Conservation (phyloP, 2,888 invertebrate species). For the Parochlus steinenii region DNA sequence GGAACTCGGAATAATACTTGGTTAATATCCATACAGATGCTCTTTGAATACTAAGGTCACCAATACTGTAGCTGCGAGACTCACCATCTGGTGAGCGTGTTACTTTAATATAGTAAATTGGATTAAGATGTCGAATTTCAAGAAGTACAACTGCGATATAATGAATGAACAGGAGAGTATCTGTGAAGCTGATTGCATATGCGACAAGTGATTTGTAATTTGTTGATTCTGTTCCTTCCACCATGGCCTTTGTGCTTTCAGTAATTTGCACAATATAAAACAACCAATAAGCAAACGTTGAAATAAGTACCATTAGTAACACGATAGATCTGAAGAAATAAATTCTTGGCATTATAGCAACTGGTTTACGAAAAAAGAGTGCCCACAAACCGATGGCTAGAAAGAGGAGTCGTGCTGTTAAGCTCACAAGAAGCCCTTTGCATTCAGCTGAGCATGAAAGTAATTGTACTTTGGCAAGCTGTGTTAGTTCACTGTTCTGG, state of each 20-base stretch:
- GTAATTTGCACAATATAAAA: constrained; percentile 90
- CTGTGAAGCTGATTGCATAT: constrained; percentile 83
- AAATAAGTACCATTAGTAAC: constrained; percentile 73
- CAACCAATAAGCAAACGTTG: constrained; percentile 94
- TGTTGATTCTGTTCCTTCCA: constrained; percentile 60
- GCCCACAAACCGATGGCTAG: constrained; percentile 87
- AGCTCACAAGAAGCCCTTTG: constrained; percentile 79
- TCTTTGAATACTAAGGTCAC: constrained; percentile 83
- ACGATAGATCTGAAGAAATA: constrained; percentile 80
- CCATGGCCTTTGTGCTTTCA: constrained; percentile 62
- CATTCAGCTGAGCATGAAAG: constrained; percentile 84
- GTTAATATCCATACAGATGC: constrained; percentile 91
- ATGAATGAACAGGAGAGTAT: constrained; percentile 87
- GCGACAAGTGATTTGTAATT: constrained; percentile 80
- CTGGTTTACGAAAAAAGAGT: constrained; percentile 67
- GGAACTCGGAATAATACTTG: constrained; percentile 90
- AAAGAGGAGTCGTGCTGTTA: constrained; percentile 80
- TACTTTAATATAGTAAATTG: constrained; percentile 76
- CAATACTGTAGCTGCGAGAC: constrained; percentile 72
- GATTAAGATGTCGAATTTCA: constrained; percentile 82
- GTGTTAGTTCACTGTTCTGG: constrained; percentile 46
- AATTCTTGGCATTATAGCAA: constrained; percentile 80
- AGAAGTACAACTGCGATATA: constrained; percentile 85
- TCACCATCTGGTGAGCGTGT: constrained; percentile 93
- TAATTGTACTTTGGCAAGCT: constrained; percentile 47